Evolutionary conservation across 2,113 vertebrate genomes (phyloP).

Genomic region (Illadopsis cleaveri): DNA sequence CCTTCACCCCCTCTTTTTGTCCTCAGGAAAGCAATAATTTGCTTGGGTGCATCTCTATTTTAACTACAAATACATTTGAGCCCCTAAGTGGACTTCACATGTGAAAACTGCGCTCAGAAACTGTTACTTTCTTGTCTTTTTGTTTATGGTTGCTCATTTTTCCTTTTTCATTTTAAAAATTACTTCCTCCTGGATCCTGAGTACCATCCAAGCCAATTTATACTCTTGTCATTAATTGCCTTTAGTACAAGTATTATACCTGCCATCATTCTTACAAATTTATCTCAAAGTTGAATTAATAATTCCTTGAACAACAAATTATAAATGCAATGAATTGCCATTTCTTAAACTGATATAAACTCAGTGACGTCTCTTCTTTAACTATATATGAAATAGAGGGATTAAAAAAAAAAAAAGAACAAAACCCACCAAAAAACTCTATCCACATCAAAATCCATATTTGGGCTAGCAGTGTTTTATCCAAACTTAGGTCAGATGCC

Average conservation of each 20-base stretch:
- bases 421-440: background rate
- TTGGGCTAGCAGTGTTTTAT: background rate
- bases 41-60: constrained; percentile 28
- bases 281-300: background rate
- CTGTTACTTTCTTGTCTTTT: background rate
- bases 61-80: background rate
- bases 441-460: background rate
- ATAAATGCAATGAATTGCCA: background rate
- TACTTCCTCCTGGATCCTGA: background rate
- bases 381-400: background rate
- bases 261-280: background rate
- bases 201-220: background rate
- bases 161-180: background rate
- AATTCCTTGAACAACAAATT: background rate
- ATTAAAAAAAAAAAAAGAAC: no score
- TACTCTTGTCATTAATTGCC: background rate
- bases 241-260: background rate
- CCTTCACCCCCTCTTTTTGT: background rate
- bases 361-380: background rate
- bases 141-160: background rate
- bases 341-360: background rate
- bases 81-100: background rate
- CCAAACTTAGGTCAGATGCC: background rate
- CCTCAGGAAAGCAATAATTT: constrained; percentile 53
- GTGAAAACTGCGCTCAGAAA: background rate